Evolutionary conservation across 2,113 vertebrate genomes (phyloP).

Genomic region (Symphodus melops): DNA sequence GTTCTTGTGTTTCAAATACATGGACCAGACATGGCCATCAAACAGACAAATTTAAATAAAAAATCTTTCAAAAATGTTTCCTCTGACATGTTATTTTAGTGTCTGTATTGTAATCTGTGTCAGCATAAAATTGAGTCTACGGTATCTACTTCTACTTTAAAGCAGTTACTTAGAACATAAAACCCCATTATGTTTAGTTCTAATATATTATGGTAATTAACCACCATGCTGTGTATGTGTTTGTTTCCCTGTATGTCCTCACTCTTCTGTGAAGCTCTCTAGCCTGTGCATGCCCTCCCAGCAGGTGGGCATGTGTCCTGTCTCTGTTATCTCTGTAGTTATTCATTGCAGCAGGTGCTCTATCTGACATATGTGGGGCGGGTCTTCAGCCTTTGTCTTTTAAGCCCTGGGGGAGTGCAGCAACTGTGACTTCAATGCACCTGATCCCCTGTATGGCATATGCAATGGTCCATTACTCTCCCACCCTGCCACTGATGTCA

Average conservation of each 20-base stretch:
- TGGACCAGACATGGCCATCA: no score
- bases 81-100: neutral
- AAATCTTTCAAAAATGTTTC: neutral
- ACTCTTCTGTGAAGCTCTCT: conserved; percentile 37
- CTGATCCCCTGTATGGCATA: conserved; percentile 69
- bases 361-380: conserved; percentile 74
- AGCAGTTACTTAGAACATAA: neutral
- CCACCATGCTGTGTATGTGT: conserved; percentile 42
- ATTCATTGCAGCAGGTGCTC: conserved; percentile 78
- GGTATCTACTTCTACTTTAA: neutral
- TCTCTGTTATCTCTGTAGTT: conserved; percentile 68
- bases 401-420: conserved; percentile 56
- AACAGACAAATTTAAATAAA: neutral
- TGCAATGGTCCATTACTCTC: conserved; percentile 67
- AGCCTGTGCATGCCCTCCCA: conserved; percentile 68
- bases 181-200: neutral
- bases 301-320: conserved; percentile 70
- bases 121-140: neutral
- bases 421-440: conserved; percentile 67
- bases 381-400: conserved; percentile 77
- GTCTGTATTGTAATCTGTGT: neutral
- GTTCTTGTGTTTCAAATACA: no score
- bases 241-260: conserved; percentile 44
- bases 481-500: conserved; percentile 22
- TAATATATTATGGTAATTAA: conserved; percentile 57